Conservation (phyloP, 1,140 invertebrate genomes). For the Oedothorax gibbosus region DNA sequence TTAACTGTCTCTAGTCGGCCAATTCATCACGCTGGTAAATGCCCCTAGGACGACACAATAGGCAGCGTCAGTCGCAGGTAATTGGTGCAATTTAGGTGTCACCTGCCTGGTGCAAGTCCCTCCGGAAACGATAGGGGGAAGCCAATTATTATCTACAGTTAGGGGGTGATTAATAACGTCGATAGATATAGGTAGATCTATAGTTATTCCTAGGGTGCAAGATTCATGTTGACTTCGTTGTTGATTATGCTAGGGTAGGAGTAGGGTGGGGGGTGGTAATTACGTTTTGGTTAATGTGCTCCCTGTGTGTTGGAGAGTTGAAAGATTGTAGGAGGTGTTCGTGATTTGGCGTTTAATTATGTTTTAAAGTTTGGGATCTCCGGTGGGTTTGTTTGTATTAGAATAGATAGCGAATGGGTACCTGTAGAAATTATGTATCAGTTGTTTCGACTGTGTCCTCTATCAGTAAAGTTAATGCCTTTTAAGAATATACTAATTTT, state of each 20-base stretch:
- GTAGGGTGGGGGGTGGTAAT: constrained; percentile 33
- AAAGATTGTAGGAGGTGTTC: too few species aligned
- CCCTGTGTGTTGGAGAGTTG: not conserved
- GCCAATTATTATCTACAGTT: constrained; percentile 61
- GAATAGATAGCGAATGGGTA: too few species aligned
- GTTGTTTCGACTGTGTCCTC: too few species aligned
- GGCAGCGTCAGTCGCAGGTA: constrained; percentile 59
- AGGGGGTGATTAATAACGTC: constrained; percentile 57
- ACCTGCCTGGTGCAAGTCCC: constrained; percentile 52
- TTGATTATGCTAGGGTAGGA: constrained; percentile 48
- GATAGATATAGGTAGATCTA: constrained; percentile 50
- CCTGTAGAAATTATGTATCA: too few species aligned
- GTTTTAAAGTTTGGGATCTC: too few species aligned
- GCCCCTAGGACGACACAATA: constrained; percentile 53
- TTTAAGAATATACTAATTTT: too few species aligned
- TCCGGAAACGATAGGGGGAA: constrained; percentile 56
- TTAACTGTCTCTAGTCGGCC: constrained; percentile 54
- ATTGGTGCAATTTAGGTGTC: constrained; percentile 60
- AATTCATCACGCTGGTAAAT: constrained; percentile 59
- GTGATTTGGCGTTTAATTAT: too few species aligned
- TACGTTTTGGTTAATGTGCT: constrained; percentile 49
- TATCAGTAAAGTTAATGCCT: too few species aligned
- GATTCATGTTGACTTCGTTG: constrained; percentile 53
- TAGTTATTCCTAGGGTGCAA: constrained; percentile 51
- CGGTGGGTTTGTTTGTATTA: too few species aligned